Evolutionary conservation across 2,797 vertebrate genomes (phyloP).

Genomic region (Psittacula derbiana): DNA sequence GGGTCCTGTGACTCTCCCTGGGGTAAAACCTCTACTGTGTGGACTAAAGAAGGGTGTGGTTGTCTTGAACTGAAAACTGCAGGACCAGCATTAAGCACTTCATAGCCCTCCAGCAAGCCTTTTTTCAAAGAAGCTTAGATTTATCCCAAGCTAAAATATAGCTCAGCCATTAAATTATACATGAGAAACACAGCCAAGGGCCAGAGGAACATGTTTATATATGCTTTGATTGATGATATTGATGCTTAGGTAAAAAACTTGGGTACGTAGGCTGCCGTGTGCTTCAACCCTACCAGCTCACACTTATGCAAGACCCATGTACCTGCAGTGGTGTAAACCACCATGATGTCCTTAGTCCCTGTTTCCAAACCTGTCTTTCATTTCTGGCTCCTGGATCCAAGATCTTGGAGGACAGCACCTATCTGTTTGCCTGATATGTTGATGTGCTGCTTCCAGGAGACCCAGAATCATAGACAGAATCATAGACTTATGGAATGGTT

Average conservation of each 20-base stretch:
- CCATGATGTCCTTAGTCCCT: neutral
- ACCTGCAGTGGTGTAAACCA: neutral
- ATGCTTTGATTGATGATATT: neutral
- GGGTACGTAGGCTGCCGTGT: neutral
- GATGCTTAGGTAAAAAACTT: neutral
- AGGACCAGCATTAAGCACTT: neutral
- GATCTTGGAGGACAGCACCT: neutral
- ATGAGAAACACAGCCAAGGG: neutral
- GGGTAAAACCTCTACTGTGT: neutral
- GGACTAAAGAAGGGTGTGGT: neutral
- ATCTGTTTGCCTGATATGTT: neutral
- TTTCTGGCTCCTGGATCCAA: neutral
- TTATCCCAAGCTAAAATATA: neutral
- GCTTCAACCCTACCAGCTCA: neutral
- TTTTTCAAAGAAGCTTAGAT: neutral
- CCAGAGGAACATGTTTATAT: neutral
- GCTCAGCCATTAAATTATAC: neutral
- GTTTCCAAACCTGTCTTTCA: neutral
- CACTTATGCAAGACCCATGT: accelerated
- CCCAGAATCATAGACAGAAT: neutral
- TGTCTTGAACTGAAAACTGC: neutral
- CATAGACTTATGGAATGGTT: neutral
- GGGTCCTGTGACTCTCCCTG: neutral
- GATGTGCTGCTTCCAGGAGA: neutral
- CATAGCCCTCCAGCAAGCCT: neutral